These are phyloP conservation scores for Eumacrocentrus americanus DNA, from an alignment of 2,888 invertebrate genomes.

Conservation along the genomic window DNA sequence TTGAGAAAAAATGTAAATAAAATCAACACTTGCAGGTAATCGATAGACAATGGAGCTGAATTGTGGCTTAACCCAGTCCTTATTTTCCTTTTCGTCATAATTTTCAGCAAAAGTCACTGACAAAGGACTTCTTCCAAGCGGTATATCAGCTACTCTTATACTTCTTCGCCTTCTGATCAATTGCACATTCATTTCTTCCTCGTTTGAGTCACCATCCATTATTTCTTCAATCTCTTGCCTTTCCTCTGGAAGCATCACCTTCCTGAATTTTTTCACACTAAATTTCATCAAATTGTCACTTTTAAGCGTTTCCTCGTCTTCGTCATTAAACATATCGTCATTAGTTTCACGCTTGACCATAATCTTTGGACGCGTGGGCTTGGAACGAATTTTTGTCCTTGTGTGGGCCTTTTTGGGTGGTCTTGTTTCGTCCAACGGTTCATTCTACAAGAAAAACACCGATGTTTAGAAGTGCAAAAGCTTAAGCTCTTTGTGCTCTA, in stretches of 20 bases:
- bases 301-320: slow-evolving; percentile 10
- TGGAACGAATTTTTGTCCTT: slow-evolving; percentile 42
- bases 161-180: slow-evolving; percentile 41
- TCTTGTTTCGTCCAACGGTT: slow-evolving; percentile 44
- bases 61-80: slow-evolving; percentile 84
- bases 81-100: slow-evolving; percentile 73
- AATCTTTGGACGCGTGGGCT: slow-evolving; percentile 44
- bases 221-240: slow-evolving; percentile 37
- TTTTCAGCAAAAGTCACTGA: slow-evolving; percentile 77
- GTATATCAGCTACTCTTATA: slow-evolving; percentile 30
- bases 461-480: neutral
- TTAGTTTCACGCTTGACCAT: slow-evolving; percentile 47
- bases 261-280: slow-evolving; percentile 23
- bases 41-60: slow-evolving; percentile 94
- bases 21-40: slow-evolving; percentile 57
- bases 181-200: slow-evolving; percentile 31
- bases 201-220: slow-evolving; percentile 29
- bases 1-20: neutral
- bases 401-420: slow-evolving; percentile 49
- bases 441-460: slow-evolving; percentile 42
- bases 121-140: slow-evolving; percentile 74
- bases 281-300: slow-evolving; percentile 1
- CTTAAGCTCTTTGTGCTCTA: no score
- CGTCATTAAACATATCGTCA: slow-evolving; percentile 5
- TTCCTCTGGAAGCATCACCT: slow-evolving; percentile 33